Conservation (phyloP, 2,797 vertebrate genomes). For the Pitangus sulphuratus region DNA sequence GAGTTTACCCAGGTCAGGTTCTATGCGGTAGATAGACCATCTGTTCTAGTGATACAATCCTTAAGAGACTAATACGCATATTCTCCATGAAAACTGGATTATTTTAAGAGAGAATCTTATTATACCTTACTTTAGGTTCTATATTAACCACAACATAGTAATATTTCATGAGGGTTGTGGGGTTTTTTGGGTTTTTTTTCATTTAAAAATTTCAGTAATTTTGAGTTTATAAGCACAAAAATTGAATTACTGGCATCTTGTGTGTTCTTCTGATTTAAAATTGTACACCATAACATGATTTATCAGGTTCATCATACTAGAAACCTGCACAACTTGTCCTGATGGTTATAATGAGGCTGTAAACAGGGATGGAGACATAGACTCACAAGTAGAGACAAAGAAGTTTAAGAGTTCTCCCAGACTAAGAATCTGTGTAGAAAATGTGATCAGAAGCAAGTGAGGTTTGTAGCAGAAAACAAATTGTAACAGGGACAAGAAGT, state of each 20-base stretch:
- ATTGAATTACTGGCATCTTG: rapidly evolving
- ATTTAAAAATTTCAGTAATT: neutral
- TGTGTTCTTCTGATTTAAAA: neutral
- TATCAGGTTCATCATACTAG: neutral
- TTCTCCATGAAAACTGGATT: neutral
- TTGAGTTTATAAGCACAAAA: neutral
- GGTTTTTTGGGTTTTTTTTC: no score
- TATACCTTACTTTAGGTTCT: neutral
- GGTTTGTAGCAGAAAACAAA: neutral
- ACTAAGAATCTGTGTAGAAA: neutral
- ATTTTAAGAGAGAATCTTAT: neutral
- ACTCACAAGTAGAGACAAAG: neutral
- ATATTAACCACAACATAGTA: rapidly evolving
- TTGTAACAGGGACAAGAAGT: neutral
- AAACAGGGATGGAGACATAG: neutral
- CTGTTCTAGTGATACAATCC: neutral
- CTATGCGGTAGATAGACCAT: neutral
- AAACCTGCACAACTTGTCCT: neutral
- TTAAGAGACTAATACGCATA: neutral
- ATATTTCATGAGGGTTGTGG: neutral
- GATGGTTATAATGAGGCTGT: neutral
- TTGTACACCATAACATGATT: neutral
- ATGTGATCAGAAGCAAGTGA: neutral
- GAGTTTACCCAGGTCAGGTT: neutral
- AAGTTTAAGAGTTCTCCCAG: neutral